These are phyloP conservation scores for Hippopotamyrus pictus DNA, from an alignment of 2,797 vertebrate species.

Conservation along the genomic window DNA sequence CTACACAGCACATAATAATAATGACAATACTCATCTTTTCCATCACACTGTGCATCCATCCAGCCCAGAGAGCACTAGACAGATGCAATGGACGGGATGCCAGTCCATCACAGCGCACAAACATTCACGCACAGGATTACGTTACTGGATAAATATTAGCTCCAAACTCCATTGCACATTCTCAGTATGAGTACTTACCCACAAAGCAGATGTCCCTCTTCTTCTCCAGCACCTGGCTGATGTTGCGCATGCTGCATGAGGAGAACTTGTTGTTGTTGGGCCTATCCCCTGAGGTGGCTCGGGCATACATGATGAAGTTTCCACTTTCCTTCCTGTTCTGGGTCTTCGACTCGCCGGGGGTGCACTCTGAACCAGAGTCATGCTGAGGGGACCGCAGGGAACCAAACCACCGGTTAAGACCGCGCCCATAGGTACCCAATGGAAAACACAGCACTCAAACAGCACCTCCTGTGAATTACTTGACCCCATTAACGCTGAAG, in stretches of 20 bases:
- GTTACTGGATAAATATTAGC: not conserved
- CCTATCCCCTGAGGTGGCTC: constrained; percentile 94
- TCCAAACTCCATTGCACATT: not conserved
- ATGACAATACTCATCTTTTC: not conserved
- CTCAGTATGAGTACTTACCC: constrained; percentile 61
- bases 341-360: constrained; percentile 84
- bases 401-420: not conserved
- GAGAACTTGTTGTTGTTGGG: constrained; percentile 96
- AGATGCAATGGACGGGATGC: not conserved
- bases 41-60: not conserved
- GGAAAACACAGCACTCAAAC: not conserved
- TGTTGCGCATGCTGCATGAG: constrained; percentile 84
- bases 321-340: constrained; percentile 81
- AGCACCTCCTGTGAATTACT: not conserved
- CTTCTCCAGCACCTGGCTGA: constrained; percentile 83
- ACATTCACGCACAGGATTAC: not conserved
- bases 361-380: constrained; percentile 89
- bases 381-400: constrained; percentile 62
- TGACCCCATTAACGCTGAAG: not conserved
- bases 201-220: constrained; percentile 87
- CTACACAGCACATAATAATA: not conserved
- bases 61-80: not conserved
- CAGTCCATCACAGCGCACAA: not conserved
- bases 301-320: constrained; percentile 97
- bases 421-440: not conserved